Conservation (phyloP, 2,888 invertebrate species). For the Monochamus alternatus region DNA sequence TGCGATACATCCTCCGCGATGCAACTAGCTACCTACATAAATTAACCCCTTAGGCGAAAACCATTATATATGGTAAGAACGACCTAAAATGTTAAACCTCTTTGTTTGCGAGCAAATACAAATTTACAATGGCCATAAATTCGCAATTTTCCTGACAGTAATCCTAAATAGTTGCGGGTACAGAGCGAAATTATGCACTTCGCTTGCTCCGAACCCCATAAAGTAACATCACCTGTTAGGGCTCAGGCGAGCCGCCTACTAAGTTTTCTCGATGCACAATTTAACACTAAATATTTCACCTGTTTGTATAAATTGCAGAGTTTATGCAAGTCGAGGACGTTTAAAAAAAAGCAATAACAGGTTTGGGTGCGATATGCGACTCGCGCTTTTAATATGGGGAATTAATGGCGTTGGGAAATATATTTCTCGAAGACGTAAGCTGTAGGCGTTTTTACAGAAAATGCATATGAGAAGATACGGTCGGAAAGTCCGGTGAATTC, state of each 20-base stretch:
- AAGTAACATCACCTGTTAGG: constrained; percentile 49
- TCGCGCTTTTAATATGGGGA: background rate
- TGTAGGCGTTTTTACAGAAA: background rate
- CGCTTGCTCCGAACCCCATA: constrained; percentile 45
- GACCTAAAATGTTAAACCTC: constrained; percentile 45
- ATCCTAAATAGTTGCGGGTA: constrained; percentile 47
- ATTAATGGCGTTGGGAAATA: background rate
- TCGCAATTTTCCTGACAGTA: constrained; percentile 45
- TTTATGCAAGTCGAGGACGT: constrained; percentile 28
- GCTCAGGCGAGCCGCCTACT: constrained; percentile 34
- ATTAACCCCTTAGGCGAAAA: constrained; percentile 42
- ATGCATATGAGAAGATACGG: background rate
- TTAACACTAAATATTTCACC: constrained; percentile 41
- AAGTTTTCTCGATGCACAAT: constrained; percentile 44
- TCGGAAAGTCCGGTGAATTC: too few species aligned
- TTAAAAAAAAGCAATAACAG: constrained; percentile 14
- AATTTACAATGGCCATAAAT: constrained; percentile 47
- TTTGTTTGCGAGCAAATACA: constrained; percentile 48
- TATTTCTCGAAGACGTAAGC: background rate
- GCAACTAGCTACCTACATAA: constrained; percentile 40
- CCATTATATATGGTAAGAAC: constrained; percentile 46
- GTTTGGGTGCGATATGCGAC: constrained; percentile 30
- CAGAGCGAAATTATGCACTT: constrained; percentile 44
- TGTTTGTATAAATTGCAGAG: constrained; percentile 40
- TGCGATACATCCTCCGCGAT: background rate